Percentiles rank a stretch among this genome's conserved stretches.
phyloP scores from a whole-genome alignment of 1,140 invertebrate species.

The Panagrolaimus sp. region DNA sequence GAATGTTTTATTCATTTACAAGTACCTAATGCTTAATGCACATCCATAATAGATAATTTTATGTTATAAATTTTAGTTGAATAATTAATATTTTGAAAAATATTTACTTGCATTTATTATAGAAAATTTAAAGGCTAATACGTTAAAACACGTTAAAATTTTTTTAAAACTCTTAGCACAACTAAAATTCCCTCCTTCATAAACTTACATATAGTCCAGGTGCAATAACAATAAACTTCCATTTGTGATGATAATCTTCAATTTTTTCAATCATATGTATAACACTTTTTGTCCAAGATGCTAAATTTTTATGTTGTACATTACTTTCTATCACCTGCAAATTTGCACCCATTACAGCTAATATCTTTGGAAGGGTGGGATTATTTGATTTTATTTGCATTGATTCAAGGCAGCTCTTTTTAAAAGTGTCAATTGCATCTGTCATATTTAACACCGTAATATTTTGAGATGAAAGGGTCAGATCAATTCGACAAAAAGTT shows the following conservation, averaged over 20 bases:
- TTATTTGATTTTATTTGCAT: conserved; percentile 33
- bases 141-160: no score
- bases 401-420: conserved; percentile 19
- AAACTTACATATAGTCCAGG: conserved; percentile 33
- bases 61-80: no score
- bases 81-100: no score
- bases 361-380: conserved; percentile 26
- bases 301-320: conserved; percentile 16
- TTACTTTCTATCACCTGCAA: conserved; percentile 30
- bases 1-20: no score
- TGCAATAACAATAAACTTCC: conserved; percentile 28
- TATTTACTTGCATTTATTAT: no score
- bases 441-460: conserved; percentile 1
- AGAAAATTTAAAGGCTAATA: no score
- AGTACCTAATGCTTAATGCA: no score
- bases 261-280: conserved; percentile 15
- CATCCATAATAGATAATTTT: no score
- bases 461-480: neutral
- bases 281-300: conserved; percentile 25
- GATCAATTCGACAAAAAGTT: conserved; percentile 18
- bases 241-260: conserved; percentile 16
- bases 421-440: conserved; percentile 1
- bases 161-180: no score
- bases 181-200: no score
- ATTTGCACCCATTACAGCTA: conserved; percentile 25